These are phyloP conservation scores for Oreortyx pictus DNA, from an alignment of 2,797 vertebrate genomes.

Conservation along the genomic window DNA sequence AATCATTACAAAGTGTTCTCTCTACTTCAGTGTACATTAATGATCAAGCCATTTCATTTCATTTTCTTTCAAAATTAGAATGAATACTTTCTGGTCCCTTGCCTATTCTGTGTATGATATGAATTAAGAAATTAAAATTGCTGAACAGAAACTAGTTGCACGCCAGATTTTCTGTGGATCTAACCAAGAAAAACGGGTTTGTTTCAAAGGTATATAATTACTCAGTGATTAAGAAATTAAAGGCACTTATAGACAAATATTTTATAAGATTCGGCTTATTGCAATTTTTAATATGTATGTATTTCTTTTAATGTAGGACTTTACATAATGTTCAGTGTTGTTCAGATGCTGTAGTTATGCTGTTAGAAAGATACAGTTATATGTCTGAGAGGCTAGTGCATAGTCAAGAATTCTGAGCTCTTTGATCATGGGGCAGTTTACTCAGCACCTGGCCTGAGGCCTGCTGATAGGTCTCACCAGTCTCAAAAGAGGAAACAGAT, in stretches of 20 bases:
- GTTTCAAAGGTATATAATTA: neutral
- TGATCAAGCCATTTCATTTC: neutral
- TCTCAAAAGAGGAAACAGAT: no score
- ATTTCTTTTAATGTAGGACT: neutral
- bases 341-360: neutral
- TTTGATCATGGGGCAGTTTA: no score
- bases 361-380: neutral
- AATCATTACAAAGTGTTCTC: neutral
- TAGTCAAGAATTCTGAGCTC: no score
- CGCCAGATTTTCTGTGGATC: neutral
- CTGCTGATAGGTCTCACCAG: no score
- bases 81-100: neutral
- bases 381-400: neutral
- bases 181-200: neutral
- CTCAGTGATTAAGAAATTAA: neutral
- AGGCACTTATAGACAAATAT: neutral
- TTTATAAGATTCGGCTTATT: neutral
- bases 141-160: neutral
- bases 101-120: neutral
- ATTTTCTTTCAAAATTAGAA: slow-evolving; percentile 7
- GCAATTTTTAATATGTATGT: neutral
- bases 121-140: neutral
- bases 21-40: neutral
- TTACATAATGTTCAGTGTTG: neutral
- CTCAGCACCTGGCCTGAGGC: no score